Evolutionary conservation across 2,797 vertebrate species (phyloP), one percentile per base, ranked within the genome.

Genomic region (Semotilus atromaculatus): DNA sequence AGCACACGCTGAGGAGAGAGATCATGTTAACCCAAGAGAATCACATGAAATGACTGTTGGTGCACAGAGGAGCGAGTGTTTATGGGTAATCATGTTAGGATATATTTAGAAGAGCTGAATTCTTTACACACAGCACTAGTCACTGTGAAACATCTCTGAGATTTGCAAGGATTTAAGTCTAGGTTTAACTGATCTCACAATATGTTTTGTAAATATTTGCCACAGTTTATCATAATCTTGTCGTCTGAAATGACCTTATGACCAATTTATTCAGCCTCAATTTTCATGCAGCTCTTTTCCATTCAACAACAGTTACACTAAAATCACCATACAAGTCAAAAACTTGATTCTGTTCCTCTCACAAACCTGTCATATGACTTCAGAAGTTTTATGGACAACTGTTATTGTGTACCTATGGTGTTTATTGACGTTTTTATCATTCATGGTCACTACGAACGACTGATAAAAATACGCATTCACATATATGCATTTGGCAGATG

Each of bases 51-150:
- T 5, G 18, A 60, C 51, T 38, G 10, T n/a, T 13, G 8, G 83
- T 85, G 88, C 84, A 93, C 91, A 93, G 88, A 87, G 91, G 55
- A 81, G 74, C 86, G 83, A 92, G 91, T 90, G 91, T 93, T 79
- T 84, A 48, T n/a, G 23, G 77, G 68, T 93, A 90, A 94, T 93
- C 89, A 87, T 85, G 90, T 92, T 92, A 88, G 88, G 88, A 88
- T 93, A 90, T 91, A 93, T 94, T 93, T 93, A 90, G 91, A 84
- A 58, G 53, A 79, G 48, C 85, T 86, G 80, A 79, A 92, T 81
- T 90, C 88, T 88, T 85, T 75, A 86, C 82, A 75, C 86, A 83
- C 48, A 74, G 72, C 81, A 88, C 89, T 48, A 23, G 26, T 66
- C 78, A 68, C 43, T 18, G 31, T 29, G 7, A 70, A 23, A 19